phyloP scores from a whole-genome alignment of 2,113 vertebrate species.

The Acinonyx jubatus region DNA sequence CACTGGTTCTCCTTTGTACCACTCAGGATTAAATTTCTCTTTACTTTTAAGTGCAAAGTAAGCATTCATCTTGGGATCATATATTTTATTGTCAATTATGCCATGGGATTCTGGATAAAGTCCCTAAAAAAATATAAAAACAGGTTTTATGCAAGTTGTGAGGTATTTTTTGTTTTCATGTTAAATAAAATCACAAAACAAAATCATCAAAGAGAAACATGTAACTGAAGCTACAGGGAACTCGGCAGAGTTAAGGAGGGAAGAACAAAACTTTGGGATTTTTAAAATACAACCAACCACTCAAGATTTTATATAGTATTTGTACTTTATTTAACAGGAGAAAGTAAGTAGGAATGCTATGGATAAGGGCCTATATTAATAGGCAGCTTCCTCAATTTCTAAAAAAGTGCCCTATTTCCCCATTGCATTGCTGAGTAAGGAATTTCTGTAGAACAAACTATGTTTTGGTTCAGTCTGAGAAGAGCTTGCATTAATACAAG shows the following conservation, averaged over 20 bases:
- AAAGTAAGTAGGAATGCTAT: neutral
- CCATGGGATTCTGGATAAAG: conserved; percentile 98
- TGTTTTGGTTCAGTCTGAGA: neutral
- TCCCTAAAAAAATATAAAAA: conserved; percentile 86
- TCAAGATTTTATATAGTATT: neutral
- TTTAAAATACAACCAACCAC: neutral
- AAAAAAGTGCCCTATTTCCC: neutral
- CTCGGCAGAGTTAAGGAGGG: neutral
- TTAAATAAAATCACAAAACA: neutral
- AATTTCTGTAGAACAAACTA: neutral
- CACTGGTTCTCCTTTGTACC: conserved; percentile 98
- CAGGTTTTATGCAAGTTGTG: neutral
- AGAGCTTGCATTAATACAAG: neutral
- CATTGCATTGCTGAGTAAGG: neutral
- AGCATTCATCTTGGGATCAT: conserved; percentile 89
- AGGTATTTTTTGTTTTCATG: neutral
- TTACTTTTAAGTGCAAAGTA: conserved; percentile 88
- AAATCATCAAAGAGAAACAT: neutral
- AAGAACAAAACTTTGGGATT: neutral
- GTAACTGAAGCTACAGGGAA: neutral
- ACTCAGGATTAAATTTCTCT: conserved; percentile 91
- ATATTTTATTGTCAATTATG: conserved; percentile 98
- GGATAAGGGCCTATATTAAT: neutral
- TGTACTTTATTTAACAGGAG: neutral
- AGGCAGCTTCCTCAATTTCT: neutral